Evolutionary conservation across 2,888 invertebrate species (phyloP).

Genomic region (Drosophila anomalipes): DNA sequence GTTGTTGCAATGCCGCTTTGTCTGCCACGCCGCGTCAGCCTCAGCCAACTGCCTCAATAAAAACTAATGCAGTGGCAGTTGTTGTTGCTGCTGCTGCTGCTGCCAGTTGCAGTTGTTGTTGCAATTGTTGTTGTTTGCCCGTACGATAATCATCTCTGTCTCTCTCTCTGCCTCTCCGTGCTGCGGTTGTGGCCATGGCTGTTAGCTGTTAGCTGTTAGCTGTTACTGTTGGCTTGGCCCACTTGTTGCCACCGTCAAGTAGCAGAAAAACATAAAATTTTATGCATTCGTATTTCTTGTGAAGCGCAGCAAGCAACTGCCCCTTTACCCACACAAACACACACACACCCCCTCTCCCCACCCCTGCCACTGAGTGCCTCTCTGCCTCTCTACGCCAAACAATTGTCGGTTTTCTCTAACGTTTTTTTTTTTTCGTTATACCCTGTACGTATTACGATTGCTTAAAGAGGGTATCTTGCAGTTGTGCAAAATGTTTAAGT

Average conservation of each 20-base stretch:
- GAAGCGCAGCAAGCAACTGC: conserved; percentile 67
- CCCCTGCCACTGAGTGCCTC: conserved; percentile 5
- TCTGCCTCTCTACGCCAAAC: conserved; percentile 57
- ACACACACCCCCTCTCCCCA: conserved; percentile 4
- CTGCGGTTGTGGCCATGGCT: conserved; percentile 79
- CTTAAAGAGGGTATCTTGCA: background rate
- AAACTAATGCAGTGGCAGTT: conserved; percentile 79
- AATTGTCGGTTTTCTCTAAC: conserved; percentile 81
- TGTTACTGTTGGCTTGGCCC: conserved; percentile 68
- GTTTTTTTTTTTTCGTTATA: conserved; percentile 38
- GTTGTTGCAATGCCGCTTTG: conserved; percentile 75
- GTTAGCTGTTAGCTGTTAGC: conserved; percentile 30
- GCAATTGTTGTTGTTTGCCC: conserved; percentile 37
- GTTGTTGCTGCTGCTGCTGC: conserved; percentile 34
- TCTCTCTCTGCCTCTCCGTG: conserved; percentile 19
- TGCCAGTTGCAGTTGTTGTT: conserved; percentile 34
- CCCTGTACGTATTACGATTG: background rate
- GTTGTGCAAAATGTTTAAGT: background rate
- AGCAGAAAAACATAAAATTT: conserved; percentile 81
- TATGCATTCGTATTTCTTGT: conserved; percentile 82
- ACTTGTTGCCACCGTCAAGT: conserved; percentile 79
- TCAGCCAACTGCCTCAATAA: conserved; percentile 79
- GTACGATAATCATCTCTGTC: conserved; percentile 73
- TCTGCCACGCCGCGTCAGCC: conserved; percentile 70
- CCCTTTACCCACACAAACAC: background rate